Evolutionary conservation across 2,888 invertebrate genomes (phyloP).

Genomic region (Sturmia bella): DNA sequence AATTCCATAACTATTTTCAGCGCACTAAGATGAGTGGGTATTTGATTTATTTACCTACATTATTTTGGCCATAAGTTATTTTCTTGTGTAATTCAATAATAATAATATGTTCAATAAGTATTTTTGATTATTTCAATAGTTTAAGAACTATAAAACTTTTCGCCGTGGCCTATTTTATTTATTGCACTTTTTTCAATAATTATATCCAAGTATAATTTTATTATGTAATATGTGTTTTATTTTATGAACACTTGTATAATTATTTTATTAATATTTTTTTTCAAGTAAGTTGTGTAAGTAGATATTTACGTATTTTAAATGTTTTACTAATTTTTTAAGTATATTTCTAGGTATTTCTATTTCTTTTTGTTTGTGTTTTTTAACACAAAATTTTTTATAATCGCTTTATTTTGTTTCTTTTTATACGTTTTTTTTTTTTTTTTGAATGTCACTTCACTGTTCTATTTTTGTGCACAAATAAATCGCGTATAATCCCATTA

Average conservation of each 20-base stretch:
- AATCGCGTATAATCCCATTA: slow-evolving; percentile 63
- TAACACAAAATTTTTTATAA: slow-evolving; percentile 4
- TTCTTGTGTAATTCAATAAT: slow-evolving; percentile 7
- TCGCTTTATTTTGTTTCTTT: slow-evolving; percentile 30
- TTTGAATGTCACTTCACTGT: slow-evolving; percentile 56
- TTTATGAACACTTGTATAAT: neutral
- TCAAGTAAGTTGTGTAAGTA: slow-evolving; percentile 17
- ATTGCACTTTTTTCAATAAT: neutral
- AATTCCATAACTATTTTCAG: neutral
- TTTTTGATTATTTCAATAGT: slow-evolving; percentile 5
- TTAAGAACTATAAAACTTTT: slow-evolving; percentile 1
- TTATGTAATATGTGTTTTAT: slow-evolving; percentile 11
- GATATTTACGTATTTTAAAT: slow-evolving; percentile 21
- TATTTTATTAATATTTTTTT: slow-evolving; percentile 14
- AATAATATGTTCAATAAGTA: too few relatives aligned
- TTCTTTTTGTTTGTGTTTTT: slow-evolving; percentile 9
- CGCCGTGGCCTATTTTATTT: too few relatives aligned
- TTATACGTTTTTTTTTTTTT: slow-evolving; percentile 25
- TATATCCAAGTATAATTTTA: neutral
- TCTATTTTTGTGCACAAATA: slow-evolving; percentile 41
- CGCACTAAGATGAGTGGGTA: slow-evolving; percentile 18
- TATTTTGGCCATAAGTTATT: slow-evolving; percentile 18
- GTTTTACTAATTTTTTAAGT: slow-evolving; percentile 12
- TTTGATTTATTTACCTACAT: slow-evolving; percentile 14
- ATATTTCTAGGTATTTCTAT: slow-evolving; percentile 32